These are phyloP conservation scores for Lipophrys pholis DNA, from an alignment of 2,113 vertebrate genomes.

Conservation along the genomic window DNA sequence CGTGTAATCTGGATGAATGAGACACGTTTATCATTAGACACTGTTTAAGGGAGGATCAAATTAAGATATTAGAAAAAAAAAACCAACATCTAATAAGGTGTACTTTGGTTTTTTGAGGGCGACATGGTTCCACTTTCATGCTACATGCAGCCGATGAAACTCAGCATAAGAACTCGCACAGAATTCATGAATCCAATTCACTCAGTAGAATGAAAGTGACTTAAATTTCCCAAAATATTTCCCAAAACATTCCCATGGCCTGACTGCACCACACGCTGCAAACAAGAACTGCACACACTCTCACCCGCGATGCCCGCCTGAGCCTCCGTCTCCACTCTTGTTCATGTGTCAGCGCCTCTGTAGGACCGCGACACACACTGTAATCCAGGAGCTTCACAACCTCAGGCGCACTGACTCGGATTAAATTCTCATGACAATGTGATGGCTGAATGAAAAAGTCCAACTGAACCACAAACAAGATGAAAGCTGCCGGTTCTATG, in stretches of 20 bases:
- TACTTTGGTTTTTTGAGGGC: no score
- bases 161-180: not conserved
- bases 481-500: constrained; percentile 1
- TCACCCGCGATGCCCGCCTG: constrained; percentile 48
- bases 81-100: no score
- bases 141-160: not conserved
- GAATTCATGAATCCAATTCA: not conserved
- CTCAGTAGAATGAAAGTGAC: not conserved
- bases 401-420: not conserved
- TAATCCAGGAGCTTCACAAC: constrained; percentile 11
- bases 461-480: constrained; percentile 25
- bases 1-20: no score
- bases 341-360: constrained; percentile 59
- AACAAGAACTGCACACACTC: constrained; percentile 36
- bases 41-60: no score
- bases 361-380: constrained; percentile 53
- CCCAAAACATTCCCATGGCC: no score
- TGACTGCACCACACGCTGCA: no score
- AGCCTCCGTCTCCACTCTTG: constrained; percentile 16
- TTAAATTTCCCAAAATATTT: constrained; percentile 10
- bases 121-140: no score
- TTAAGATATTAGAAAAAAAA: no score
- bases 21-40: no score
- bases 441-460: constrained; percentile 22
- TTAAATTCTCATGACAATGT: not conserved